Conservation (phyloP, 2,113 vertebrate species). For the Podilymbus podiceps region DNA sequence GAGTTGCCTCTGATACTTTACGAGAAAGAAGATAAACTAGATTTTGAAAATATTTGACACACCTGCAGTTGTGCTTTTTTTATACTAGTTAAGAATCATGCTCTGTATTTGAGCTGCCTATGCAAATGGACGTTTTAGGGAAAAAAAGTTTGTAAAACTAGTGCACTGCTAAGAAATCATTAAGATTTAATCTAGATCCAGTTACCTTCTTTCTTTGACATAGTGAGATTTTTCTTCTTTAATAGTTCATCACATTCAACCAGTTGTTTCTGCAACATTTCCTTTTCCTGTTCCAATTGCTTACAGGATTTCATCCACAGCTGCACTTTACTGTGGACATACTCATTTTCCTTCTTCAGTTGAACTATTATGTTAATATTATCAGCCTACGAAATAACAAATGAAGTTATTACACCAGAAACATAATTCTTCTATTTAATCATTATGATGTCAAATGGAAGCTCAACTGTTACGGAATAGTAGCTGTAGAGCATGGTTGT, state of each 20-base stretch:
- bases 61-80: background rate
- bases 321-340: conserved; percentile 73
- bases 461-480: background rate
- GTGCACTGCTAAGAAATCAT: background rate
- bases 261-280: conserved; percentile 69
- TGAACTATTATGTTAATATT: conserved; percentile 60
- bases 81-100: background rate
- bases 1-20: background rate
- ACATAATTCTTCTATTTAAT: background rate
- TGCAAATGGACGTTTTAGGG: background rate
- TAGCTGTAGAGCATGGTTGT: background rate
- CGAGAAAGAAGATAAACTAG: background rate
- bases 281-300: conserved; percentile 85
- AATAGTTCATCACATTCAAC: conserved; percentile 35
- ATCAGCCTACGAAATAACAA: conserved; percentile 67
- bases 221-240: conserved; percentile 48
- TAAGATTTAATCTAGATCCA: background rate
- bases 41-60: background rate
- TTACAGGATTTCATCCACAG: conserved; percentile 85
- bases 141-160: background rate
- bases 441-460: background rate
- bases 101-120: background rate
- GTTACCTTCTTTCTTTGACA: conserved; percentile 4
- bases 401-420: background rate
- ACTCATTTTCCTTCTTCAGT: conserved; percentile 78